Conservation (phyloP, 2,888 invertebrate species). For the Rotaria socialis region DNA sequence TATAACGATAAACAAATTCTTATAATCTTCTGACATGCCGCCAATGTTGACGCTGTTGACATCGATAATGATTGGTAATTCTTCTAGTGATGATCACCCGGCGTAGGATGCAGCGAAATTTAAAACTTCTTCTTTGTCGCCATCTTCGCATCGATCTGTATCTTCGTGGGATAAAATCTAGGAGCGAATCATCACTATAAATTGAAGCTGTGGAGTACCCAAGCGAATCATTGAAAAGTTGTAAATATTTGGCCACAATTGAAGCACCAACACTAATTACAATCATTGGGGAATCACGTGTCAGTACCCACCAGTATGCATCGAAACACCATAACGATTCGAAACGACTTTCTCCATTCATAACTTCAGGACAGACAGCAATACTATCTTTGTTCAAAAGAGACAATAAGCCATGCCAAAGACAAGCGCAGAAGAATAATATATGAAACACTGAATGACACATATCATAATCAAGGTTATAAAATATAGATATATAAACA, state of each 20-base stretch:
- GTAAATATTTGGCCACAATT: background rate
- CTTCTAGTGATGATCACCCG: background rate
- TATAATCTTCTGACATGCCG: background rate
- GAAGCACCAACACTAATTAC: background rate
- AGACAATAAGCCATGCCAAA: background rate
- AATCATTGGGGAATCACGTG: background rate
- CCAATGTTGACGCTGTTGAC: background rate
- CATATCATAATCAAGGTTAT: background rate
- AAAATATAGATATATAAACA: conserved; percentile 6
- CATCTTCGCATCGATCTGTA: background rate
- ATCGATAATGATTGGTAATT: background rate
- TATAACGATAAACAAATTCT: conserved; percentile 8
- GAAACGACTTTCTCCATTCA: background rate
- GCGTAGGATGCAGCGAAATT: background rate
- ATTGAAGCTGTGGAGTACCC: background rate
- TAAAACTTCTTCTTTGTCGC: background rate
- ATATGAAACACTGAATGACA: background rate
- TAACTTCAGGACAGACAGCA: background rate
- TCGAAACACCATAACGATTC: background rate
- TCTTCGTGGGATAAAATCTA: background rate
- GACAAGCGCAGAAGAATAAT: background rate
- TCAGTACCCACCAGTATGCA: background rate
- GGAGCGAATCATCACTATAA: background rate
- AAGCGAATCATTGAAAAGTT: conserved; percentile 9
- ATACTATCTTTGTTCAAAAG: background rate